Base-by-base conservation (phyloP, 64 coral and sea anemone genomes). In the Montipora capricornis region DNA sequence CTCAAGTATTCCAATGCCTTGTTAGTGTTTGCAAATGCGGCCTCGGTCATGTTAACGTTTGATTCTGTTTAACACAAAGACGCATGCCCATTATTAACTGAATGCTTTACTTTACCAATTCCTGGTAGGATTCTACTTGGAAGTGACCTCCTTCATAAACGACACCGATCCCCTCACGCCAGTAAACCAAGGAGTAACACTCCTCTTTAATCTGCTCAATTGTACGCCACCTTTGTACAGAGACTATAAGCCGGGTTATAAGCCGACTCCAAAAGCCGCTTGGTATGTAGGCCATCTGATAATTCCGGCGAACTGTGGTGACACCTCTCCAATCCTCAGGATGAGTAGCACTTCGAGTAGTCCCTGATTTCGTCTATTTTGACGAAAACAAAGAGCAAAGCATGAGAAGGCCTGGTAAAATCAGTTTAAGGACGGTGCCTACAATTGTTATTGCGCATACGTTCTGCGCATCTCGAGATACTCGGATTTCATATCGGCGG, bases 231-330 rank as follows among this genome's bases (percentile, higher is more conserved):
- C 95, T 80, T 60, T 99, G 97, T 22, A 99, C 76, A 3, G 97
- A 96, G n/a, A 99, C 95, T 74, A 99, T 96, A 0, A 99, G 95
- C 80, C 97, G 87, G 74, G 97, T 96, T 29, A 99, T 96, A 8
- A 99, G 95, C 47, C 97, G 97, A 70, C 97, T 99, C 97, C 97
- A 99, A 68, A 99, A 96, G 9, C 97, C 98, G 74, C 98, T 99
- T 16, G 98, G 98, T 8, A 94, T 94, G 64, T 99, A 99, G 16
- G 84, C 88, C 95, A 99, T 99, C 88, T 99, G 75, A 14, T 93
- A 93, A 64, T 93, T 93, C 15, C 92, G 75, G 8, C 84, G 44
- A 8, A 93, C 84, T 20, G 92, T 78, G 16, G 45, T 85, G 37
- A 85, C 11, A 15, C 47, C 44, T 71, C 1, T 49, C 5, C 19